Base-by-base conservation (phyloP, 2,797 vertebrate species). In the Arctocebus calabarensis region DNA sequence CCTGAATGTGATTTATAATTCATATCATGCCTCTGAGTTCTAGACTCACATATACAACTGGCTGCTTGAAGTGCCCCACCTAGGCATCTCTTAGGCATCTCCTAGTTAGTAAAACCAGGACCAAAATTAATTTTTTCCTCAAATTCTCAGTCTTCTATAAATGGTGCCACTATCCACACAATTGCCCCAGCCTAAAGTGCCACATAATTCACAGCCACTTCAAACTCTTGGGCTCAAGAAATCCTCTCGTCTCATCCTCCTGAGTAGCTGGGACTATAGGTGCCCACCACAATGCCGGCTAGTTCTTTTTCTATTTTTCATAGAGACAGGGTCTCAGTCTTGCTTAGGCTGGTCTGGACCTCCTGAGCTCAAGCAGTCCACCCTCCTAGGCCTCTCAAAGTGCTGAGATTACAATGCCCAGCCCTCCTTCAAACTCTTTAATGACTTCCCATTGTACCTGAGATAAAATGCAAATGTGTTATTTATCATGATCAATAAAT, bases 391-490 rank as follows among this genome's bases (percentile, higher is more conserved):
- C 48, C 48, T 52, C 48, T 52, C 48, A 52, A 13, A 52, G 48
- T 52, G 48, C 13, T 52, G 16, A 14, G 48, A 14, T 52, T 14
- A 52, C 14, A 52, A 52, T 1, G 13, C 14, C 48, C 25, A n/a
- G 7, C 6, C 43, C 59, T 93, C 37, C 61, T 37, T 75, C 66
- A 52, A 77, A 32, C 32, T 66, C 40, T 81, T 4, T 32, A 45
- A 37, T 43, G 62, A 17, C 20, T 83, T 57, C 77, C 29, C 16
- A 79, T 79, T 27, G 29, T 34, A 70, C 25, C 13, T 91, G 29
- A 85, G 75, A 88, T 71, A 85, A 88, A 82, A 93, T 34, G 32
- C 20, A 82, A 81, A 66, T 32, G 40, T 70, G 37, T 96, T 37
- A 23, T 61, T 96, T 37, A 23, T 61, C 74, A 45, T 29, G 27